Percentiles rank a stretch among this genome's conserved stretches.
These are phyloP conservation scores for Orius laevigatus DNA, from an alignment of 1,140 invertebrate species.

Conservation along the genomic window DNA sequence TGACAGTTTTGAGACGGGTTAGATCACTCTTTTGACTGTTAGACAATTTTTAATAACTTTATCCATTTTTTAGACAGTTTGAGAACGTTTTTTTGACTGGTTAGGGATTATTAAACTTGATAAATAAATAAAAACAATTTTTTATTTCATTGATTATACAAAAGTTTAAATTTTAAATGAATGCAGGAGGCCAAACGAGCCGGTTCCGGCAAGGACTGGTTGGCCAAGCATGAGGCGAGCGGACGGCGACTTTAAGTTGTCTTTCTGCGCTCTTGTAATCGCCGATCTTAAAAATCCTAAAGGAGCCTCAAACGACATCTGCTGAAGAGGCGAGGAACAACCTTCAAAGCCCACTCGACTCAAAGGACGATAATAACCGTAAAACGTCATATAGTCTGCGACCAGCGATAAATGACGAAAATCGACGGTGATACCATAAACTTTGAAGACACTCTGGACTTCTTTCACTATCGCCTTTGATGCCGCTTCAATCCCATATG, in stretches of 20 bases:
- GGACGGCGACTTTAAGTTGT: conserved; percentile 72
- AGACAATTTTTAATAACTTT: too few relatives aligned
- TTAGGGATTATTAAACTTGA: too few relatives aligned
- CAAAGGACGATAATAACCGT: conserved; percentile 76
- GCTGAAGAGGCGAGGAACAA: conserved; percentile 81
- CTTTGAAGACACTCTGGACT: conserved; percentile 29
- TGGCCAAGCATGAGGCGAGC: conserved; percentile 76
- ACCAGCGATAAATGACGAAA: conserved; percentile 81
- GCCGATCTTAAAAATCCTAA: conserved; percentile 62
- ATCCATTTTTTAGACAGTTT: too few relatives aligned
- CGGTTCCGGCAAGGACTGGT: conserved; percentile 69
- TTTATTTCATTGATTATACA: too few relatives aligned
- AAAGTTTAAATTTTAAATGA: conserved; percentile 13
- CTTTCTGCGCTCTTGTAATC: conserved; percentile 38
- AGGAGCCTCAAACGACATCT: conserved; percentile 44
- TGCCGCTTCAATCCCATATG: conserved; percentile 94
- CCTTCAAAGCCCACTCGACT: conserved; percentile 78
- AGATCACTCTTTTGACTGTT: too few relatives aligned
- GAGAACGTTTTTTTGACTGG: too few relatives aligned
- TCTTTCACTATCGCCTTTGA: conserved; percentile 62
- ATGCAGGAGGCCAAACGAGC: conserved; percentile 45
- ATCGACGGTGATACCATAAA: conserved; percentile 93
- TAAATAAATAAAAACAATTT: too few relatives aligned
- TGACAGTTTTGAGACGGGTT: too few relatives aligned
- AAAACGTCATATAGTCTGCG: conserved; percentile 96